Evolutionary conservation across 2,113 vertebrate genomes (phyloP).

Genomic region (Crotalus helleri): DNA sequence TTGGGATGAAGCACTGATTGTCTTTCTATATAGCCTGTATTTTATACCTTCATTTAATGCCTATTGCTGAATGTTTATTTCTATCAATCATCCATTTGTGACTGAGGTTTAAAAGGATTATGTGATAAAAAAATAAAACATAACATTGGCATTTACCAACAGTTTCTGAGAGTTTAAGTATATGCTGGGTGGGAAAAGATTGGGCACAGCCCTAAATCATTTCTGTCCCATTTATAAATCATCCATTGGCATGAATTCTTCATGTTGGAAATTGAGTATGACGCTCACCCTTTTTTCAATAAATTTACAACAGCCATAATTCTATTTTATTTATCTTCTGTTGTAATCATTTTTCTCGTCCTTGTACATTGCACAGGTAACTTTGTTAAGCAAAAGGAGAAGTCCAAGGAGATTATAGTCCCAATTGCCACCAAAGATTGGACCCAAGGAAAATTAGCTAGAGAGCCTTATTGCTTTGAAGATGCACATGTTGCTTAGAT

Average conservation of each 20-base stretch:
- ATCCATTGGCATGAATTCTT: not conserved
- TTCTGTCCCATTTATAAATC: not conserved
- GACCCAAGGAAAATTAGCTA: not conserved
- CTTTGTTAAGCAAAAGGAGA: not conserved
- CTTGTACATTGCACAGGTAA: not conserved
- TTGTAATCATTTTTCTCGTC: not conserved
- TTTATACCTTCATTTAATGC: slow-evolving; percentile 74
- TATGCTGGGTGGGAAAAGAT: not conserved
- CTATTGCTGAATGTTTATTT: slow-evolving; percentile 66
- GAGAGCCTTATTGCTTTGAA: not conserved
- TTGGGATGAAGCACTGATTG: slow-evolving; percentile 72
- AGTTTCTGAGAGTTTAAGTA: slow-evolving; percentile 38
- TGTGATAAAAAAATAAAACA: slow-evolving; percentile 82
- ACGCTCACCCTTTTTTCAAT: not conserved
- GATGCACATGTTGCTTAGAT: not conserved
- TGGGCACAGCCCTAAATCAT: not conserved
- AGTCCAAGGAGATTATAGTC: not conserved
- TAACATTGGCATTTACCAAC: slow-evolving; percentile 72
- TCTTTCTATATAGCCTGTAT: slow-evolving; percentile 72
- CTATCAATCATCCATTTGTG: slow-evolving; percentile 77
- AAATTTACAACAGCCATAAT: not conserved
- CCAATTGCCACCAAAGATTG: not conserved
- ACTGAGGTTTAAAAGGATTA: slow-evolving; percentile 71
- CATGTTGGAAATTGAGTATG: not conserved
- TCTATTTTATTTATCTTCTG: not conserved